These are phyloP conservation scores for Calephelis perditalis DNA, from an alignment of 2,888 invertebrate genomes.

Conservation along the genomic window DNA sequence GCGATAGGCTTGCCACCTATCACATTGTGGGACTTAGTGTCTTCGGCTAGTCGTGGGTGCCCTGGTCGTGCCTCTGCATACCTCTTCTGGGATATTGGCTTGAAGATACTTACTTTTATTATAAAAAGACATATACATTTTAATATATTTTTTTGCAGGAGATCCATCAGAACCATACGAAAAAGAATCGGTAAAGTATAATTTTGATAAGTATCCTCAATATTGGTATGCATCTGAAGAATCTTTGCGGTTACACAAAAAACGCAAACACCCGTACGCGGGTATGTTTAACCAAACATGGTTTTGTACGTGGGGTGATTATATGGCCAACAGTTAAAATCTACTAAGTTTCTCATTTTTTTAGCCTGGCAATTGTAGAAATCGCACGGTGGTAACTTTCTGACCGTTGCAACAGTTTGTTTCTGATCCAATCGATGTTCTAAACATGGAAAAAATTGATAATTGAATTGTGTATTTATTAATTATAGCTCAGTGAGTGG, in stretches of 20 bases:
- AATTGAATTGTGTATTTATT: no score
- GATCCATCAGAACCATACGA: slow-evolving; percentile 52
- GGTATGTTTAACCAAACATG: slow-evolving; percentile 61
- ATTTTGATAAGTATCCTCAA: slow-evolving; percentile 60
- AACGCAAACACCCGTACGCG: slow-evolving; percentile 64
- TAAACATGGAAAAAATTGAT: no score
- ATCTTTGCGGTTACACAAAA: slow-evolving; percentile 61
- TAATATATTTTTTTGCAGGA: slow-evolving; percentile 35
- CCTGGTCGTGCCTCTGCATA: no score
- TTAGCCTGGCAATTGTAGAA: slow-evolving; percentile 18
- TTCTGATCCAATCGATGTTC: no score
- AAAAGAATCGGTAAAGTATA: slow-evolving; percentile 55
- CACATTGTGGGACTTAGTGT: no score
- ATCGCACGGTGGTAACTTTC: background rate
- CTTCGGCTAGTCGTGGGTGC: no score
- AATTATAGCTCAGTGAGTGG: no score
- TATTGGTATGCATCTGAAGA: slow-evolving; percentile 70
- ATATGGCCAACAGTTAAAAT: slow-evolving; percentile 53
- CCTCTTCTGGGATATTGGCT: no score
- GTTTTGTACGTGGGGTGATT: slow-evolving; percentile 56
- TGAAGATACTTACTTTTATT: no score
- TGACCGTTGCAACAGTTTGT: no score
- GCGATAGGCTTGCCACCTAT: no score
- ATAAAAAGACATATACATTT: no score
- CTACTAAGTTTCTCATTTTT: slow-evolving; percentile 4